These are phyloP conservation scores for Cephus runcator DNA, from an alignment of 2,888 invertebrate species.

Conservation along the genomic window DNA sequence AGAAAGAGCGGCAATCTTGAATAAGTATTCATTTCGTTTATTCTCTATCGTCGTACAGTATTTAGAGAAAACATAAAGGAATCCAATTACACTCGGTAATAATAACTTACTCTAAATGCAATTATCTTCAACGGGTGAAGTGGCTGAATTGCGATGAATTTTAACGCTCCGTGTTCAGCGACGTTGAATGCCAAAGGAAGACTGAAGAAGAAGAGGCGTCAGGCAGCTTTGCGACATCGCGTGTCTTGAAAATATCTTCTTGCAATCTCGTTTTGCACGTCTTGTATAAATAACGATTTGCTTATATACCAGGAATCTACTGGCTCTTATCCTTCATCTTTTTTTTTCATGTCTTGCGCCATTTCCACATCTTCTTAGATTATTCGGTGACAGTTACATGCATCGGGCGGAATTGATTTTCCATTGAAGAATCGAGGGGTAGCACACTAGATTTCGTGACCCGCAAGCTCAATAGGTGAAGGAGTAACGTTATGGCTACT, in stretches of 20 bases:
- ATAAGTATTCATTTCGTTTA: background rate
- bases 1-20: background rate
- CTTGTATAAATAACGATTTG: slow-evolving; percentile 19
- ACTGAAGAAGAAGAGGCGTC: slow-evolving; percentile 16
- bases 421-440: background rate
- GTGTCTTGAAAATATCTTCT: slow-evolving; percentile 47
- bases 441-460: background rate
- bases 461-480: background rate
- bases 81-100: background rate
- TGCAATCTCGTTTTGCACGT: slow-evolving; percentile 28
- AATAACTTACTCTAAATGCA: background rate
- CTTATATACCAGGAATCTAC: background rate
- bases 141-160: background rate
- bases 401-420: background rate
- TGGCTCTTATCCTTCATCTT: background rate
- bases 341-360: background rate
- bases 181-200: background rate
- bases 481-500: background rate
- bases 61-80: background rate
- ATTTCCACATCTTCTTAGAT: background rate
- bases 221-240: slow-evolving; percentile 39
- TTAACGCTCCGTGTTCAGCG: background rate
- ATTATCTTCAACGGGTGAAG: background rate
- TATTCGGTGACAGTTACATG: background rate
- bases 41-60: background rate